Evolutionary conservation across 2,888 invertebrate species (phyloP).

Genomic region (Acleris sparsana): DNA sequence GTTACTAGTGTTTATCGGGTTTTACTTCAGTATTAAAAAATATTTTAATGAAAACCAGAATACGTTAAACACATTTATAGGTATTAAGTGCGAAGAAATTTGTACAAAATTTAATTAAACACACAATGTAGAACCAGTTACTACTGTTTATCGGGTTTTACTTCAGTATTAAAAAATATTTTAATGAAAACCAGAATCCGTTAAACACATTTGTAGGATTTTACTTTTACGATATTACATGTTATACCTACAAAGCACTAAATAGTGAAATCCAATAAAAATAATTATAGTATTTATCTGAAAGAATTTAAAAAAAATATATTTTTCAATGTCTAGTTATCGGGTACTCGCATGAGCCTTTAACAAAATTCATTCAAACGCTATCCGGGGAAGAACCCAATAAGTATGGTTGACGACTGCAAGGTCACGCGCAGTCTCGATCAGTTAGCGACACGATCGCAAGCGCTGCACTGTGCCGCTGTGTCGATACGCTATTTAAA

Average conservation of each 20-base stretch:
- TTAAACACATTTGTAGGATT: too few species aligned
- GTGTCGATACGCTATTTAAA: background rate
- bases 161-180: background rate
- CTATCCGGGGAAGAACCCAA: background rate
- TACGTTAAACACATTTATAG: background rate
- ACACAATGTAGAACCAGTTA: background rate
- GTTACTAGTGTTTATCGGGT: background rate
- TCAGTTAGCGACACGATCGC: slow-evolving; percentile 2
- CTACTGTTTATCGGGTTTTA: background rate
- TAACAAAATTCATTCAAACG: too few species aligned
- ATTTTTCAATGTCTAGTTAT: too few species aligned
- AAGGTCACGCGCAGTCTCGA: background rate
- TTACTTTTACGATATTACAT: too few species aligned
- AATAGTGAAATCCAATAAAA: too few species aligned
- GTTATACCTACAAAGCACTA: too few species aligned
- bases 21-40: background rate
- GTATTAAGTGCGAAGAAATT: background rate
- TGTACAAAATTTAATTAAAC: background rate
- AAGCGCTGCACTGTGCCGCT: background rate
- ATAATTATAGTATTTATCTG: too few species aligned
- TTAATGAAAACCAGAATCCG: too few species aligned
- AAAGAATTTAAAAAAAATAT: too few species aligned
- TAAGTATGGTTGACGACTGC: background rate
- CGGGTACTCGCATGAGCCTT: too few species aligned
- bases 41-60: too few species aligned